Conservation (phyloP, 2,888 invertebrate genomes). For the Orchestes rusci region DNA sequence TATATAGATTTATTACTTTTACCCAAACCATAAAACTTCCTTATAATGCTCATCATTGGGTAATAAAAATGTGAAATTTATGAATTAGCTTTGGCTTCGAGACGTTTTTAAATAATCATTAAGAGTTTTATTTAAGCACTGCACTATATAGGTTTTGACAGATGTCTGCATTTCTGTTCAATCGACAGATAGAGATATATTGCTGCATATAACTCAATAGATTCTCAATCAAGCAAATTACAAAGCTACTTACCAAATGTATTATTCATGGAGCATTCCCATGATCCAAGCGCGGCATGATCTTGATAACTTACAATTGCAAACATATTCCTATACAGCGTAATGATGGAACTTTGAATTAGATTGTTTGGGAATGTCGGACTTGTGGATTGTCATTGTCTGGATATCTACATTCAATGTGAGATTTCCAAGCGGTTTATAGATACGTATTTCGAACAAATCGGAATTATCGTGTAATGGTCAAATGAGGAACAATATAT, state of each 20-base stretch:
- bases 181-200: background rate
- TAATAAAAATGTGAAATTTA: slow-evolving; percentile 22
- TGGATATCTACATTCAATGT: too few relatives aligned
- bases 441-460: too few relatives aligned
- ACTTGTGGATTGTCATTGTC: too few relatives aligned
- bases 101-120: slow-evolving; percentile 14
- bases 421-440: too few relatives aligned
- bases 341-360: too few relatives aligned
- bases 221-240: slow-evolving; percentile 1
- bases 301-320: too few relatives aligned
- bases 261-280: background rate
- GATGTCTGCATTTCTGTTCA: background rate
- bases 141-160: background rate
- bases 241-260: slow-evolving; percentile 1
- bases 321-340: too few relatives aligned
- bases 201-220: background rate
- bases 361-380: too few relatives aligned
- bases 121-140: too few relatives aligned
- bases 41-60: slow-evolving; percentile 23
- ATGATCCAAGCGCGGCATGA: too few relatives aligned
- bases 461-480: too few relatives aligned
- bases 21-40: slow-evolving; percentile 18
- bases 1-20: slow-evolving; percentile 20
- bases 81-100: slow-evolving; percentile 14
- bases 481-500: too few relatives aligned